Evolutionary conservation across 2,797 vertebrate genomes (phyloP).

Genomic region (Cynodonichthys magdalenae): DNA sequence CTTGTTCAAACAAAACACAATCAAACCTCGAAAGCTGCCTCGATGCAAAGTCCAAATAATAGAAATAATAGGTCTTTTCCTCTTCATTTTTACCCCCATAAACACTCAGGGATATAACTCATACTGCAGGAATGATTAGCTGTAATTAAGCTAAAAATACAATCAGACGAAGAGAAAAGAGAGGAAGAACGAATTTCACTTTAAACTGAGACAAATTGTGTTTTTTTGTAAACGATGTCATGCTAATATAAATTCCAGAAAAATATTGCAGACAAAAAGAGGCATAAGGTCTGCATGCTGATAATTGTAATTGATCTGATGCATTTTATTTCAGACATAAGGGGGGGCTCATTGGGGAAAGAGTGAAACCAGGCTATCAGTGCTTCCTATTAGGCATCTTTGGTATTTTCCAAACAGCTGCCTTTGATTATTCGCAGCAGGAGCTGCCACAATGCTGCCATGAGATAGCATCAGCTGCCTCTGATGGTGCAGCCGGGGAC

Average conservation of each 20-base stretch:
- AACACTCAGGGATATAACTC: conserved; percentile 53
- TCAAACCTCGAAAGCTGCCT: conserved; percentile 75
- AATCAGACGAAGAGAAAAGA: conserved; percentile 16
- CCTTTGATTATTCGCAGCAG: conserved; percentile 80
- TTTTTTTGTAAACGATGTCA: conserved; percentile 2
- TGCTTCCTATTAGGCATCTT: conserved; percentile 78
- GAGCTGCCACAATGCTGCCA: conserved; percentile 75
- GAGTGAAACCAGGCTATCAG: conserved; percentile 70
- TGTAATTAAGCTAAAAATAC: conserved; percentile 46
- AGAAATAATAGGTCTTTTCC: conserved; percentile 78
- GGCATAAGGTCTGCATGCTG: conserved; percentile 32
- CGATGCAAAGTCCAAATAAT: conserved; percentile 71
- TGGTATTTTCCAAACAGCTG: conserved; percentile 83
- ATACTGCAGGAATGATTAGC: conserved; percentile 52
- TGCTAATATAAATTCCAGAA: conserved; percentile 19
- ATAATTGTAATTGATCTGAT: conserved; percentile 57
- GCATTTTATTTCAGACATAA: conserved; percentile 45
- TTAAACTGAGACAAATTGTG: conserved; percentile 2
- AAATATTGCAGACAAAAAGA: conserved; percentile 27
- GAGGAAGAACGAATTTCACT: conserved; percentile 1
- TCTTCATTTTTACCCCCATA: conserved; percentile 40
- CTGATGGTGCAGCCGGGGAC: conserved; percentile 72
- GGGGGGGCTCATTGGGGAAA: conserved; percentile 56
- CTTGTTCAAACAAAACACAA: conserved; percentile 86
- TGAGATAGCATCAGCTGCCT: conserved; percentile 82